Percentiles rank a stretch among this genome's conserved stretches.
phyloP scores from a whole-genome alignment of 2,797 vertebrate species.

The Acanthornis magna region DNA sequence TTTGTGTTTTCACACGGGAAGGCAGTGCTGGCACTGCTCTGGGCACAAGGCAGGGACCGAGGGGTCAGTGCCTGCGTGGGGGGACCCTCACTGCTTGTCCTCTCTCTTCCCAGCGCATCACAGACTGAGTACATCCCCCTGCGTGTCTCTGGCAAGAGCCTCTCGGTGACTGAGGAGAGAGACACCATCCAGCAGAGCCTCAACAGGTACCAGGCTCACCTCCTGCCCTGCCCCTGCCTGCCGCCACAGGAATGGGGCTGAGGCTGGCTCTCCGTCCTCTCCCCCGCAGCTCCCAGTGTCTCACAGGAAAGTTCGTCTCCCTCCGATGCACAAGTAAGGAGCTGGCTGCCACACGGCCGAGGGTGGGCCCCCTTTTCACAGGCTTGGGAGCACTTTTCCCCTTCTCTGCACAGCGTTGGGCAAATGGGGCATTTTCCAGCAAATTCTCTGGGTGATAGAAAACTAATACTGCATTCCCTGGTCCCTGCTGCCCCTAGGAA shows the following conservation, averaged over 20 bases:
- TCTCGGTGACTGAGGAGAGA: background rate
- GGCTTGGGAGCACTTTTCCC: accelerated
- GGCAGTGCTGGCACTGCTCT: background rate
- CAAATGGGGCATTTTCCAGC: accelerated
- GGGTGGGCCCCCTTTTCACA: background rate
- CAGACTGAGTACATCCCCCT: slow-evolving; percentile 55
- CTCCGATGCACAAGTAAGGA: slow-evolving; percentile 88
- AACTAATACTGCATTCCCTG: accelerated
- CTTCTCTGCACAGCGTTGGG: background rate
- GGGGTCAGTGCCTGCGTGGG: accelerated
- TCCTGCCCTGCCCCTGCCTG: background rate
- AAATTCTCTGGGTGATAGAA: background rate
- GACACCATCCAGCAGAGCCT: slow-evolving; percentile 77
- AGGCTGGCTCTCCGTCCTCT: background rate
- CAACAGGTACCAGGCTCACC: slow-evolving; percentile 48
- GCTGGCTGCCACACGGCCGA: background rate
- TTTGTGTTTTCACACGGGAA: accelerated
- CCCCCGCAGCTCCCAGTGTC: slow-evolving; percentile 78
- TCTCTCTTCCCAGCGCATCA: background rate
- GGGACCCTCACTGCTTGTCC: background rate
- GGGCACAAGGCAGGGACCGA: background rate
- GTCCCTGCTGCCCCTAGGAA: accelerated
- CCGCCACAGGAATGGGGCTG: accelerated
- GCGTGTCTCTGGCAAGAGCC: slow-evolving; percentile 44
- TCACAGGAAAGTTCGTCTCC: slow-evolving; percentile 74